phyloP scores from a whole-genome alignment of 1,140 invertebrate genomes.

The Aporrectodea caliginosa region DNA sequence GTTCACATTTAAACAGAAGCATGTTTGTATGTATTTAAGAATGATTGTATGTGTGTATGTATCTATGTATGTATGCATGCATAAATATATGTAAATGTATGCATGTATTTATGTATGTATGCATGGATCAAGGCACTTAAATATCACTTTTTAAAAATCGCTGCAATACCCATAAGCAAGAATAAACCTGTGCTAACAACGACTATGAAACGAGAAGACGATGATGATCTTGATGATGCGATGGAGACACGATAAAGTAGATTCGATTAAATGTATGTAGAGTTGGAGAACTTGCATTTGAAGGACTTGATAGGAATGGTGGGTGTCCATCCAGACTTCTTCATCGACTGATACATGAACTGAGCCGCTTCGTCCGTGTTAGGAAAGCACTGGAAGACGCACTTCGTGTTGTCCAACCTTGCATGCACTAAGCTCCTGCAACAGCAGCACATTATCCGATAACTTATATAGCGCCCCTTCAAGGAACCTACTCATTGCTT shows the following conservation, averaged over 20 bases:
- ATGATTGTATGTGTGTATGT: neutral
- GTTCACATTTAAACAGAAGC: neutral
- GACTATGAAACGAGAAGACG: too few species aligned
- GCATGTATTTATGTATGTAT: too few species aligned
- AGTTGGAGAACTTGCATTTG: conserved; percentile 39
- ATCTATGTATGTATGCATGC: neutral
- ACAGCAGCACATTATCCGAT: too few species aligned
- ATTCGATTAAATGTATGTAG: too few species aligned
- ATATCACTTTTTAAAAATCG: too few species aligned
- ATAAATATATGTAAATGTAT: neutral
- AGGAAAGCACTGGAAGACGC: conserved; percentile 73
- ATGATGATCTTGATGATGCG: too few species aligned
- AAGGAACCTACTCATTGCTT: too few species aligned
- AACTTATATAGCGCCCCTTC: too few species aligned
- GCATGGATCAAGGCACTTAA: too few species aligned
- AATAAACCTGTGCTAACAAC: too few species aligned
- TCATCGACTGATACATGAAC: conserved; percentile 71
- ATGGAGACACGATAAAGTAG: too few species aligned
- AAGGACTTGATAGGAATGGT: conserved; percentile 38
- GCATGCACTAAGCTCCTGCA: conserved; percentile 73
- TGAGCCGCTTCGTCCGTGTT: conserved; percentile 65
- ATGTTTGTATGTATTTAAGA: neutral
- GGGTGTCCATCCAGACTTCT: conserved; percentile 35
- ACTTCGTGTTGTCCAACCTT: conserved; percentile 88
- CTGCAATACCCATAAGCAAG: too few species aligned